phyloP scores from a whole-genome alignment of 2,888 invertebrate species.

The Mimumesa dahlbomi region DNA sequence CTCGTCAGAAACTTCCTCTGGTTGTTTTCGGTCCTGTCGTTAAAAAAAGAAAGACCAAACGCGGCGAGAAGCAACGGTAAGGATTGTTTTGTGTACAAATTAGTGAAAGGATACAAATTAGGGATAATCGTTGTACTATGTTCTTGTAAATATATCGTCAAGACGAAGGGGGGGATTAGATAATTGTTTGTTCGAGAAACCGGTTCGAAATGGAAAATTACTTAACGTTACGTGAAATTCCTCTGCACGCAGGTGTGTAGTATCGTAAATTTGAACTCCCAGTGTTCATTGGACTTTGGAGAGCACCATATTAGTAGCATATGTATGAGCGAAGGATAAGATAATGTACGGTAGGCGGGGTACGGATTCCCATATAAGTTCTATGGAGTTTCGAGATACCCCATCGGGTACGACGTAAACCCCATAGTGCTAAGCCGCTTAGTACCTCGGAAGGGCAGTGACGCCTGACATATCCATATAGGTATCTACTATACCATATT shows the following conservation, averaged over 20 bases:
- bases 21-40: conserved; percentile 44
- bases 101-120: conserved; percentile 9
- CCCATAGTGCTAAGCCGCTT: conserved; percentile 79
- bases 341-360: conserved; percentile 68
- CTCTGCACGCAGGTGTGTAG: no score
- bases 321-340: conserved; percentile 65
- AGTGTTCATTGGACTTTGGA: conserved; percentile 4
- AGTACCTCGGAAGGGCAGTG: conserved; percentile 77
- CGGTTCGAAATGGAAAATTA: background rate
- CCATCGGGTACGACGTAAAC: conserved; percentile 78
- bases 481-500: no score
- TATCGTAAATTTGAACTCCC: no score
- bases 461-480: conserved; percentile 77
- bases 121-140: no score
- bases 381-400: conserved; percentile 75
- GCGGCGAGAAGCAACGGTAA: no score
- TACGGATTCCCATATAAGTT: conserved; percentile 67
- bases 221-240: background rate
- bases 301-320: conserved; percentile 64
- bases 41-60: no score
- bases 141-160: no score
- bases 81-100: conserved; percentile 44
- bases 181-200: no score
- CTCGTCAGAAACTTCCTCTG: conserved; percentile 54
- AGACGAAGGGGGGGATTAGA: background rate